Percentiles rank a stretch among this genome's conserved stretches.
Conservation (phyloP, 2,888 invertebrate species). For the Charanyca ferruginea region DNA sequence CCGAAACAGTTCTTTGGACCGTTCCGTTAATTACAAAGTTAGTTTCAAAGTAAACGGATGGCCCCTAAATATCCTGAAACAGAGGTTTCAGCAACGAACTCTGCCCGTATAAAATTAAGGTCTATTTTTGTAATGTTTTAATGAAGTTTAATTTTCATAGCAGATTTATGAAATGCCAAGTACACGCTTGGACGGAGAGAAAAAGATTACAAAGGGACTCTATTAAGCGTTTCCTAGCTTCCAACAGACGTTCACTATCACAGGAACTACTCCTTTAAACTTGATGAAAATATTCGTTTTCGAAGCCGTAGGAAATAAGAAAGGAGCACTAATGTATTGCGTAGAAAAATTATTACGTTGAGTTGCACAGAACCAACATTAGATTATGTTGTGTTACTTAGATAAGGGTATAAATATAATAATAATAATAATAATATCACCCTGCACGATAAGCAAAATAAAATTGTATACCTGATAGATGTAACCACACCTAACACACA, state of each 20-base stretch:
- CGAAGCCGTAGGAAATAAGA: too few relatives aligned
- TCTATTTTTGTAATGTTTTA: constrained; percentile 40
- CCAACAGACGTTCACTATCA: background rate
- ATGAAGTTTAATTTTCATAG: constrained; percentile 38
- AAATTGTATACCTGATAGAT: too few relatives aligned
- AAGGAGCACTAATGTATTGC: too few relatives aligned
- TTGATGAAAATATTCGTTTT: background rate
- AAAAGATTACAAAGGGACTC: constrained; percentile 27
- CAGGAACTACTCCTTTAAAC: background rate
- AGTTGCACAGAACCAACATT: too few relatives aligned
- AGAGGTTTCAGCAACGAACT: constrained; percentile 28
- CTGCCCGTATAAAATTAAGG: constrained; percentile 25
- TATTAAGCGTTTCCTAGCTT: constrained; percentile 1
- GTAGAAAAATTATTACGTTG: too few relatives aligned
- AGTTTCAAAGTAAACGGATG: constrained; percentile 45
- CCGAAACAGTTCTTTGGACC: constrained; percentile 39
- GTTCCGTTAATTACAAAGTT: constrained; percentile 59
- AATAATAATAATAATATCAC: too few relatives aligned
- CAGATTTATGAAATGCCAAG: constrained; percentile 35
- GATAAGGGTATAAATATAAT: too few relatives aligned
- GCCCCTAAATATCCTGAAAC: constrained; percentile 33
- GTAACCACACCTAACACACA: too few relatives aligned
- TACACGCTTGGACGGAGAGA: too few relatives aligned
- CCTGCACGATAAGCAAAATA: too few relatives aligned
- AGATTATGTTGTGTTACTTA: too few relatives aligned